Conservation (phyloP, 1,140 invertebrate genomes). For the Argopecten irradians region DNA sequence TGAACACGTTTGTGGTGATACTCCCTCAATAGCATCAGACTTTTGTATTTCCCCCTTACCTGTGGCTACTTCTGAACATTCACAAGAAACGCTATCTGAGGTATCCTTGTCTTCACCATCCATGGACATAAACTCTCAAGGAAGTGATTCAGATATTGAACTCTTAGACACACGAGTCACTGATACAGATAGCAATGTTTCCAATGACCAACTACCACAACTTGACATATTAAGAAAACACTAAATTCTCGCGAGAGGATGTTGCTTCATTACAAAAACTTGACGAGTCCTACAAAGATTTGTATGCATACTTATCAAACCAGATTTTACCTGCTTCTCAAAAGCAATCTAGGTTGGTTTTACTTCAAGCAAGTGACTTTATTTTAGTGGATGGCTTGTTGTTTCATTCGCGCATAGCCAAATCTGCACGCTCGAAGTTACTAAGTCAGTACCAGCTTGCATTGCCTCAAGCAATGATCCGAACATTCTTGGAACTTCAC, state of each 20-base stretch:
- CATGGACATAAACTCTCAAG: too few species aligned
- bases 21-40: too few species aligned
- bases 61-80: too few species aligned
- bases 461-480: constrained; percentile 15
- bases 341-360: constrained; percentile 6
- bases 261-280: background rate
- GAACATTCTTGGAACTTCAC: constrained; percentile 12
- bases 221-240: background rate
- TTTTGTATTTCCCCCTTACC: too few species aligned
- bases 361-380: constrained; percentile 41
- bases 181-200: too few species aligned
- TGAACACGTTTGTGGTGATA: too few species aligned
- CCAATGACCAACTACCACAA: too few species aligned
- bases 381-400: constrained; percentile 29
- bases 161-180: too few species aligned
- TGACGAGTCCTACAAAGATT: background rate
- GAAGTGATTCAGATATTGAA: too few species aligned
- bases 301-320: constrained; percentile 27
- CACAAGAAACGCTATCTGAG: too few species aligned
- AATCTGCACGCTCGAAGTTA: constrained; percentile 24
- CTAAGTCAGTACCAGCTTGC: constrained; percentile 33
- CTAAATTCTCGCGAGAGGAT: background rate
- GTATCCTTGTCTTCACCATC: too few species aligned
- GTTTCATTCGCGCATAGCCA: constrained; percentile 36
- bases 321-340: constrained; percentile 33